phyloP scores from a whole-genome alignment of 2,888 invertebrate genomes.

The Lithodes maja region DNA sequence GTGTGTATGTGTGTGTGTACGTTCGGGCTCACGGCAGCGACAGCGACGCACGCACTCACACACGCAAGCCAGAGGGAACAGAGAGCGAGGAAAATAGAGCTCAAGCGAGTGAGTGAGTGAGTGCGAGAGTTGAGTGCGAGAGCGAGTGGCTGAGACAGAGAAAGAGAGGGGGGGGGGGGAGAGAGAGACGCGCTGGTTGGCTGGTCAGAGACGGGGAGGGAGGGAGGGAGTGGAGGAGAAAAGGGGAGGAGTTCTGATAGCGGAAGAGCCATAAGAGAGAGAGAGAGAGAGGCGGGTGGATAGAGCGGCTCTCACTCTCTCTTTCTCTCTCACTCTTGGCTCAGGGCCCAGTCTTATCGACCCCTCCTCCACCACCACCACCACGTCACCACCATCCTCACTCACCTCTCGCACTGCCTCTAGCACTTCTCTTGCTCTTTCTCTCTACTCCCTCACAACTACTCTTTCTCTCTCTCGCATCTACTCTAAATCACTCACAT shows the following conservation, averaged over 20 bases:
- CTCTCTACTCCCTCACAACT: neutral
- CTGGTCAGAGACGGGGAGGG: conserved; percentile 18
- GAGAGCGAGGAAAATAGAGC: conserved; percentile 42
- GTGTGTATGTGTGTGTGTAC: neutral
- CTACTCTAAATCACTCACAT: neutral
- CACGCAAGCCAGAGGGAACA: conserved; percentile 47
- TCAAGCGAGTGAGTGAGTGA: conserved; percentile 21
- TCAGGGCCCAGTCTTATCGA: conserved; percentile 59
- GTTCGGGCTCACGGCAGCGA: neutral
- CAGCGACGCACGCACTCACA: conserved; percentile 36
- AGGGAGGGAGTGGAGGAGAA: conserved; percentile 19
- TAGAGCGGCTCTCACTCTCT: conserved; percentile 16
- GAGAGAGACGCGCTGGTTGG: neutral
- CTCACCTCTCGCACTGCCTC: neutral
- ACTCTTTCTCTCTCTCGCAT: neutral
- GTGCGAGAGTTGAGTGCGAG: conserved; percentile 34
- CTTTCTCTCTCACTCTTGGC: conserved; percentile 48
- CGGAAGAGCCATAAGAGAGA: conserved; percentile 24
- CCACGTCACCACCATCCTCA: neutral
- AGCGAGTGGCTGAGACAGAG: conserved; percentile 39
- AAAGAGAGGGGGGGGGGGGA: conserved; percentile 5
- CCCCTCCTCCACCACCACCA: conserved; percentile 21
- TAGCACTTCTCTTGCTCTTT: neutral
- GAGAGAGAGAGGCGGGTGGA: conserved; percentile 32
- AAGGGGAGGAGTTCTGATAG: conserved; percentile 13